Conservation (phyloP, 2,888 invertebrate genomes). For the Stratiomys singularior region DNA sequence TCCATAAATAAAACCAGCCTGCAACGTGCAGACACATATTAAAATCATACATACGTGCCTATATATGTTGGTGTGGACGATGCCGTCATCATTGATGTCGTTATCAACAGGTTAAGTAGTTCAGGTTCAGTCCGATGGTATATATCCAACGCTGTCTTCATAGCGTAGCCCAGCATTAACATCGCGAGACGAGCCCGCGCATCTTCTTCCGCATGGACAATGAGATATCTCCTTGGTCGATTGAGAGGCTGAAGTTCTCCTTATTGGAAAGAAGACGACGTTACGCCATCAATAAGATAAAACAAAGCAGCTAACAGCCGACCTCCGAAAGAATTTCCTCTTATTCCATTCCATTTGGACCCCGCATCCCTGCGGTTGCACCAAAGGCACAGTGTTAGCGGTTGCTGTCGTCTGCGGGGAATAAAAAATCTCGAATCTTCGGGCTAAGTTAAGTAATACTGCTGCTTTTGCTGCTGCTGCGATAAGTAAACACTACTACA, state of each 20-base stretch:
- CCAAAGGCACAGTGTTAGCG: no score
- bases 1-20: not conserved
- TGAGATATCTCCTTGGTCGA: not conserved
- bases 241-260: not conserved
- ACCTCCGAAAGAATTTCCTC: constrained; percentile 20
- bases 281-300: not conserved
- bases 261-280: not conserved
- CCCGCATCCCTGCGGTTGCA: no score
- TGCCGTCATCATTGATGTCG: not conserved
- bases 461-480: no score
- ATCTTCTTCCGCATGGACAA: not conserved
- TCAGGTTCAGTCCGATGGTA: constrained; percentile 11
- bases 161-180: no score
- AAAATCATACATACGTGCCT: not conserved
- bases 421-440: no score
- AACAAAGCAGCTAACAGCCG: not conserved
- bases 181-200: not conserved
- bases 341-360: not conserved
- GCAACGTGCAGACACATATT: not conserved
- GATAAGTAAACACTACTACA: no score
- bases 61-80: not conserved
- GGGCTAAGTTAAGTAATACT: no score
- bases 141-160: not conserved
- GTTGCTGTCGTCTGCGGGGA: no score
- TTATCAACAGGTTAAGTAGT: constrained; percentile 27